Evolutionary conservation across 2,797 vertebrate species (phyloP).

Genomic region (Taeniopygia guttata): DNA sequence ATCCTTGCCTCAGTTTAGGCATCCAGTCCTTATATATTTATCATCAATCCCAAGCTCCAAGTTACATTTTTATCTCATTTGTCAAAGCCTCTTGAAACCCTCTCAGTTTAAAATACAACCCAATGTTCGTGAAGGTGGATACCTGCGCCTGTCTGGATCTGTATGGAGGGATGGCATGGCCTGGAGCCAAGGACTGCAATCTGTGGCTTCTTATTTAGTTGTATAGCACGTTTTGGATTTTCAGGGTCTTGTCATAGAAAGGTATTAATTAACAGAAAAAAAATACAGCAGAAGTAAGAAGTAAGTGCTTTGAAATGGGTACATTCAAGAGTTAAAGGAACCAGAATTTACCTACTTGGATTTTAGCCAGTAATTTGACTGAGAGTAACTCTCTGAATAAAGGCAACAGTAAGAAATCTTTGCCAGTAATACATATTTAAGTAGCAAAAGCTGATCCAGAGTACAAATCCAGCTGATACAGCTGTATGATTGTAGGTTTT

Average conservation of each 20-base stretch:
- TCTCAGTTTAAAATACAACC: neutral
- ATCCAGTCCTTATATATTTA: neutral
- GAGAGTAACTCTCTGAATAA: neutral
- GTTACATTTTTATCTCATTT: neutral
- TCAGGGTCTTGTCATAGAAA: neutral
- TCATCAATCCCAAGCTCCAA: neutral
- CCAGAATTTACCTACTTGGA: neutral
- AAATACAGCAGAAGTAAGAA: neutral
- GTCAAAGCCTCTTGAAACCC: neutral
- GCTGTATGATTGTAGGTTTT: neutral
- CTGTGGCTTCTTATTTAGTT: neutral
- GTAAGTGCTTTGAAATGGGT: neutral
- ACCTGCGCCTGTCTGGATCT: neutral
- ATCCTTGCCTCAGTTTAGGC: neutral
- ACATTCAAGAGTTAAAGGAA: neutral
- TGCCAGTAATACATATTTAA: neutral
- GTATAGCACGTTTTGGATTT: neutral
- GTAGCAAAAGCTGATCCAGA: neutral
- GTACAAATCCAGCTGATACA: neutral
- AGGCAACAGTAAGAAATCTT: neutral
- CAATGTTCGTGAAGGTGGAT: fast-evolving
- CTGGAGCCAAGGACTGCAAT: neutral
- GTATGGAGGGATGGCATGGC: neutral
- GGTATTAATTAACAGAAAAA: neutral
- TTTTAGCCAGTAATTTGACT: neutral